Conservation (phyloP, 2,888 invertebrate genomes). For the Cataglyphis cursor region DNA sequence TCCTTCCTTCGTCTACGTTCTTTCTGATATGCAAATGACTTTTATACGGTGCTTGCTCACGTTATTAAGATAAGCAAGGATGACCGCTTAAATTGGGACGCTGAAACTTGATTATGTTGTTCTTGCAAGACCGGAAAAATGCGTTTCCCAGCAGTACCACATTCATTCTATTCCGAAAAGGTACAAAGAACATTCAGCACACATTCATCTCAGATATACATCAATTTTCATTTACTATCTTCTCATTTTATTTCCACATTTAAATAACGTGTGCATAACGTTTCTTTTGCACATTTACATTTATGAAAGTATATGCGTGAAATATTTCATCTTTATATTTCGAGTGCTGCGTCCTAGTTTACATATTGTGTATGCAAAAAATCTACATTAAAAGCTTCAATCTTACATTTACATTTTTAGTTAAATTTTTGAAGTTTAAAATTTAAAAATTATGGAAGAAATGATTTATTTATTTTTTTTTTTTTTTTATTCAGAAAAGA, state of each 20-base stretch:
- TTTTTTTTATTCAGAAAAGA: background rate
- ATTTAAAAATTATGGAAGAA: background rate
- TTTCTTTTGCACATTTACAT: conserved; percentile 7
- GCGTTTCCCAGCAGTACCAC: no score
- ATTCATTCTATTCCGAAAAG: conserved; percentile 2
- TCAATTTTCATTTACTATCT: background rate
- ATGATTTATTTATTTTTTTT: background rate
- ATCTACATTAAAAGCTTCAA: background rate
- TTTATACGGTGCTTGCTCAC: background rate
- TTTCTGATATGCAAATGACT: conserved; percentile 39
- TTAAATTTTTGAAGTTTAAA: background rate
- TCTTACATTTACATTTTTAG: background rate
- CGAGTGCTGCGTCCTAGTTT: background rate
- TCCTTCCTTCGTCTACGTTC: background rate
- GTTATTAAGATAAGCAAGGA: conserved; percentile 38
- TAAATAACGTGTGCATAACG: background rate
- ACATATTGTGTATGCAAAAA: background rate
- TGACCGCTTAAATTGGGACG: background rate
- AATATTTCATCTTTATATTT: background rate
- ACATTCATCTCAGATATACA: background rate
- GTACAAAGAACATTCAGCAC: background rate
- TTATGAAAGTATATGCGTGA: conserved; percentile 1
- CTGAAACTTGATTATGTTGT: conserved; percentile 16
- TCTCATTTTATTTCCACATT: conserved; percentile 2
- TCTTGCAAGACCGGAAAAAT: background rate